phyloP scores from a whole-genome alignment of 2,113 vertebrate genomes.

The Coreoperca whiteheadi region DNA sequence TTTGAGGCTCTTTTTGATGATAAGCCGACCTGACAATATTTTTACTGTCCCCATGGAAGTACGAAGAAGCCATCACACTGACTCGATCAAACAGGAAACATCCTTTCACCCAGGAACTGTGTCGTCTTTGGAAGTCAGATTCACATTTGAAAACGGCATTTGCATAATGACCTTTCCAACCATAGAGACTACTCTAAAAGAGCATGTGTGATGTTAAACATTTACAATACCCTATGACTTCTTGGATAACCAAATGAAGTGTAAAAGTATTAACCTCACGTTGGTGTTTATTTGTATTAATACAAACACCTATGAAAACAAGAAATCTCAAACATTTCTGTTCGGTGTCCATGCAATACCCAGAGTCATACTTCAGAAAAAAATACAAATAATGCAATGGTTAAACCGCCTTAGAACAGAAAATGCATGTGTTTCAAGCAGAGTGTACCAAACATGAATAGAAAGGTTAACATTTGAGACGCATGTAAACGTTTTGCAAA shows the following conservation, averaged over 20 bases:
- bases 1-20: slow-evolving; percentile 58
- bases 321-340: neutral
- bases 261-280: neutral
- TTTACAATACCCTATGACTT: neutral
- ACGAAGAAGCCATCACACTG: slow-evolving; percentile 43
- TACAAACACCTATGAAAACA: too few species aligned
- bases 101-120: slow-evolving; percentile 22
- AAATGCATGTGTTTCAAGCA: neutral
- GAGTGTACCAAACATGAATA: neutral
- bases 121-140: neutral
- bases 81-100: slow-evolving; percentile 49
- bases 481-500: neutral
- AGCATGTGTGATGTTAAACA: neutral
- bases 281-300: neutral
- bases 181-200: neutral
- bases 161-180: slow-evolving; percentile 30
- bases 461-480: neutral
- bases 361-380: neutral
- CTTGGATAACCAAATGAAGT: neutral
- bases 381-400: neutral
- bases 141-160: slow-evolving; percentile 18
- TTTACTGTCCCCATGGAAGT: slow-evolving; percentile 41
- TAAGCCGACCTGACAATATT: slow-evolving; percentile 58
- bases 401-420: neutral
- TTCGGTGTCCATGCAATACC: neutral